Conservation (phyloP, 2,797 vertebrate species). For the Squalus acanthias region DNA sequence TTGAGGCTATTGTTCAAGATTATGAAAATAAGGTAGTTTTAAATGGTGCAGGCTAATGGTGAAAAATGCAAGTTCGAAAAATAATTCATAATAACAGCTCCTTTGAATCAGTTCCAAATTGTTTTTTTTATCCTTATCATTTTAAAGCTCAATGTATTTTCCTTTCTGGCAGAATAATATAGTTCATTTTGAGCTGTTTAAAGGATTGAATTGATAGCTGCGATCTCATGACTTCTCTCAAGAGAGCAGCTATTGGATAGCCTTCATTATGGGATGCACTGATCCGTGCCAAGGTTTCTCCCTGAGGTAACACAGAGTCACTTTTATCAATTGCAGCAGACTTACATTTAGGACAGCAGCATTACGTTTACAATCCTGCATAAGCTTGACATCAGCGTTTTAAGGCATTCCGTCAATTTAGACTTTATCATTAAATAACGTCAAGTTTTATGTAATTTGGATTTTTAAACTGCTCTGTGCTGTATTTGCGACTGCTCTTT, state of each 20-base stretch:
- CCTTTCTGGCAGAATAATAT: not conserved
- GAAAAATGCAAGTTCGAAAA: not conserved
- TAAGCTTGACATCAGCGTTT: not conserved
- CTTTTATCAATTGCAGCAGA: conserved; percentile 7
- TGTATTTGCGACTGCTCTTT: not conserved
- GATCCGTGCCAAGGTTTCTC: not conserved
- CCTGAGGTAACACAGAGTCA: conserved; percentile 6
- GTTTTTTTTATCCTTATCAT: not conserved
- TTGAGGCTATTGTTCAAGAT: not conserved
- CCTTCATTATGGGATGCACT: conserved; percentile 22
- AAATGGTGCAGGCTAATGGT: not conserved
- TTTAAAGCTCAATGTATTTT: not conserved
- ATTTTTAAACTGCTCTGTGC: not conserved
- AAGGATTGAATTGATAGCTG: conserved; percentile 29
- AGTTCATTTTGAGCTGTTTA: conserved; percentile 11
- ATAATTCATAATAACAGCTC: not conserved
- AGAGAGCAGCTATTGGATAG: conserved; percentile 10
- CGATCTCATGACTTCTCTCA: not conserved
- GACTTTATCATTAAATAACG: not conserved
- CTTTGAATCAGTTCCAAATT: not conserved
- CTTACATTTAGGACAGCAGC: not conserved
- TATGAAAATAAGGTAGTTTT: not conserved
- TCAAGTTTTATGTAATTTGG: not conserved
- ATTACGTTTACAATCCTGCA: not conserved
- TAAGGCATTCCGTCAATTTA: not conserved